phyloP scores from a whole-genome alignment of 2,888 invertebrate genomes.

The Norana najaformis region DNA sequence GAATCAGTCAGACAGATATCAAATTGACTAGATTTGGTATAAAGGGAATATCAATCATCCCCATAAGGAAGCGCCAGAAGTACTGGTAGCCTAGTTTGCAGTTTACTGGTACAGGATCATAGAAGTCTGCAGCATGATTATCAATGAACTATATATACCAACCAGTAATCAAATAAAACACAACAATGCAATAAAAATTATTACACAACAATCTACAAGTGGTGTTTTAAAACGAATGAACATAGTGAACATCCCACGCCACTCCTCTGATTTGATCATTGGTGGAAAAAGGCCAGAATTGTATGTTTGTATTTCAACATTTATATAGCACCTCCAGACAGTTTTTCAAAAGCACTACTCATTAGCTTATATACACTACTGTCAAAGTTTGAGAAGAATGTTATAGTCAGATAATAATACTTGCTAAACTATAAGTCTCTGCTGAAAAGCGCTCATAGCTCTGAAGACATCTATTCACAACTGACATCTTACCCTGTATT shows the following conservation, averaged over 20 bases:
- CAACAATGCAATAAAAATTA: not conserved
- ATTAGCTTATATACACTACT: not conserved
- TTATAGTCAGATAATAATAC: not conserved
- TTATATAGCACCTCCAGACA: not conserved
- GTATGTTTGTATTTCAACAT: not conserved
- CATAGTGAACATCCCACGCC: not conserved
- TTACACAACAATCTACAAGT: too few species aligned
- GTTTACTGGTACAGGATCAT: not conserved
- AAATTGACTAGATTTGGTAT: not conserved
- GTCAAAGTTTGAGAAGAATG: not conserved
- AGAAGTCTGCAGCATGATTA: not conserved
- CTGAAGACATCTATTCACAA: not conserved
- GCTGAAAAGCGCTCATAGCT: not conserved
- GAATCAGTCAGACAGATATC: not conserved
- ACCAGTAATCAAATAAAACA: not conserved
- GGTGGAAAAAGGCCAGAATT: not conserved
- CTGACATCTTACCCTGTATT: not conserved
- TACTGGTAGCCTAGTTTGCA: not conserved
- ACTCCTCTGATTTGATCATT: not conserved
- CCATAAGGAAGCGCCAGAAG: not conserved
- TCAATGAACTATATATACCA: not conserved
- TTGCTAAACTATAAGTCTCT: not conserved
- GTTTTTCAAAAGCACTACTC: not conserved
- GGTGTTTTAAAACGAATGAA: not conserved
- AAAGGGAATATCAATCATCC: not conserved